These are phyloP conservation scores for Aspidapion aeneum DNA, from an alignment of 2,888 invertebrate genomes.

Conservation along the genomic window DNA sequence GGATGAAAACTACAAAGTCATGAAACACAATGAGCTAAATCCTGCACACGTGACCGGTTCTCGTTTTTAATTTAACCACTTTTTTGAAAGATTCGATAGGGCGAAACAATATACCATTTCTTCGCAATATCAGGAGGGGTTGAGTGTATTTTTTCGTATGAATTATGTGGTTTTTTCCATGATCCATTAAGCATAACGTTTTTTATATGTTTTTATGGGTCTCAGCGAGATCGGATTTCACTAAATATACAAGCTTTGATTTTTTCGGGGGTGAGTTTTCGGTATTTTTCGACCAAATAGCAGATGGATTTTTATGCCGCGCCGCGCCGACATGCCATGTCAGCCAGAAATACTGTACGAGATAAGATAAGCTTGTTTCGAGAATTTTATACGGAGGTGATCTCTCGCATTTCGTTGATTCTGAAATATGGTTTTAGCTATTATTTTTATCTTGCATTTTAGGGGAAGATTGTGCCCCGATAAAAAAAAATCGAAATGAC, in stretches of 20 bases:
- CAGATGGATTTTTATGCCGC: too few species aligned
- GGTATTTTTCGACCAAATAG: slow-evolving; percentile 14
- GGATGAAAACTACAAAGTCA: slow-evolving; percentile 46
- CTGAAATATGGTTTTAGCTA: slow-evolving; percentile 22
- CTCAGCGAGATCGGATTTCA: slow-evolving; percentile 29
- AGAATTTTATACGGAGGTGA: background rate
- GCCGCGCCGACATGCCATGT: too few species aligned
- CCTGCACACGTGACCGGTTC: slow-evolving; percentile 46
- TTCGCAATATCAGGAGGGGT: slow-evolving; percentile 35
- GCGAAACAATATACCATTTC: slow-evolving; percentile 37
- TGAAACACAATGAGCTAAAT: slow-evolving; percentile 46
- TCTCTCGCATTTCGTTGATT: slow-evolving; percentile 23
- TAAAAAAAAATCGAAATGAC: too few species aligned
- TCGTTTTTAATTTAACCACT: slow-evolving; percentile 42
- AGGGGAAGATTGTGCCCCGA: background rate
- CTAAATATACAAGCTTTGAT: slow-evolving; percentile 26
- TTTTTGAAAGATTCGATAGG: slow-evolving; percentile 29
- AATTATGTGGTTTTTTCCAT: slow-evolving; percentile 46
- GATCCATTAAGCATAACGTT: slow-evolving; percentile 46
- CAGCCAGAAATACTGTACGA: slow-evolving; percentile 23
- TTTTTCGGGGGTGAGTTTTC: slow-evolving; percentile 20
- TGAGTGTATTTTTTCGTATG: too few species aligned
- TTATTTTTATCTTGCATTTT: slow-evolving; percentile 19
- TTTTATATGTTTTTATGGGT: slow-evolving; percentile 39
- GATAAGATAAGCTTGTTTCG: slow-evolving; percentile 24